phyloP scores from a whole-genome alignment of 2,888 invertebrate species.

The Galerucella calmariensis region DNA sequence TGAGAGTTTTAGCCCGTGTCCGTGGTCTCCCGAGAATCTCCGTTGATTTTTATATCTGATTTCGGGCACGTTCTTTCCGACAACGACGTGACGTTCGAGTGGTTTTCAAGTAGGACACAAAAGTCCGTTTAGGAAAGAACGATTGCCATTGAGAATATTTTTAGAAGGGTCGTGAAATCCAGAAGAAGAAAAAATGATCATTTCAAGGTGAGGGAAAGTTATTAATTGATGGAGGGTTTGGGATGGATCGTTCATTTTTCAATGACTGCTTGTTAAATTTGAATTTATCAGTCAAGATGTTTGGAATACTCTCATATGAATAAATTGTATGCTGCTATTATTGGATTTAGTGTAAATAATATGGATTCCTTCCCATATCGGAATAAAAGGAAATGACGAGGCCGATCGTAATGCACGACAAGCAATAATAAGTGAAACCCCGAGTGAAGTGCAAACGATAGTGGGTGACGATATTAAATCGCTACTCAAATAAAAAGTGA shows the following conservation, averaged over 20 bases:
- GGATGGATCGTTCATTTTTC: slow-evolving; percentile 3
- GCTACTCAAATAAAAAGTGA: too few species aligned
- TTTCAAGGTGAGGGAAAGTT: slow-evolving; percentile 3
- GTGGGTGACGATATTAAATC: too few species aligned
- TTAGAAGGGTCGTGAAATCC: slow-evolving; percentile 8
- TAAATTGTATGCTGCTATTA: background rate
- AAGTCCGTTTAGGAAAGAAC: slow-evolving; percentile 26
- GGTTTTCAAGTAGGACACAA: slow-evolving; percentile 44
- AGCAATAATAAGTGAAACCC: too few species aligned
- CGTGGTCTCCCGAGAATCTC: slow-evolving; percentile 52
- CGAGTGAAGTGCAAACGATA: too few species aligned
- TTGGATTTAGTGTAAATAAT: background rate
- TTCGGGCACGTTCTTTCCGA: slow-evolving; percentile 59
- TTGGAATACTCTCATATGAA: background rate
- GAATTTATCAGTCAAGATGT: background rate
- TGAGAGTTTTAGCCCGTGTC: slow-evolving; percentile 47
- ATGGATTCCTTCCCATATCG: too few species aligned
- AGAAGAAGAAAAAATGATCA: slow-evolving; percentile 5
- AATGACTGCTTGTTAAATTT: background rate
- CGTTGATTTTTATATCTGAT: slow-evolving; percentile 60
- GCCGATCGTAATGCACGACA: too few species aligned
- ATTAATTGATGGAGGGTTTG: slow-evolving; percentile 14
- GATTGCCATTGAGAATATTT: slow-evolving; percentile 37
- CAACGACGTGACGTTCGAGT: slow-evolving; percentile 59
- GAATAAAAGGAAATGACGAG: too few species aligned